These are phyloP conservation scores for Ctenopoma kingsleyae DNA, from an alignment of 2,797 vertebrate genomes.

Conservation along the genomic window DNA sequence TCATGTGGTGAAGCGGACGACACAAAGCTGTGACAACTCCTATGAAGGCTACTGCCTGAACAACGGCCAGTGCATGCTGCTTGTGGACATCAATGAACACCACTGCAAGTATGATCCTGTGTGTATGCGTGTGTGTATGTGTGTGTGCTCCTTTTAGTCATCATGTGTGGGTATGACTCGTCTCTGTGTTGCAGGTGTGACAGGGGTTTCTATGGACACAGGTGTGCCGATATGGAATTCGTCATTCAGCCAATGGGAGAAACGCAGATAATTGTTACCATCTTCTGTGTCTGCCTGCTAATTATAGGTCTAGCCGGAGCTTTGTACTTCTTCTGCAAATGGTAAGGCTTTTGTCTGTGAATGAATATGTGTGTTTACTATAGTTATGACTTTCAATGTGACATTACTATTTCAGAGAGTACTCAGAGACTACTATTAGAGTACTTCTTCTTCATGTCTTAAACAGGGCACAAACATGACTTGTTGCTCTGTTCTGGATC, in stretches of 20 bases:
- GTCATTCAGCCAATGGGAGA: slow-evolving; percentile 59
- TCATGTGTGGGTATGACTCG: slow-evolving; percentile 10
- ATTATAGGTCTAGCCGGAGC: slow-evolving; percentile 65
- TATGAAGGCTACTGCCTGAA: slow-evolving; percentile 75
- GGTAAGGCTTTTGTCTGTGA: slow-evolving; percentile 51
- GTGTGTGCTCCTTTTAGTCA: slow-evolving; percentile 6
- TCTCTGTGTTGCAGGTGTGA: slow-evolving; percentile 71
- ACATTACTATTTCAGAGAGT: too few relatives aligned
- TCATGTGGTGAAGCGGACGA: slow-evolving; percentile 55
- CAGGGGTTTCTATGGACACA: slow-evolving; percentile 69
- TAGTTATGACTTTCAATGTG: background rate
- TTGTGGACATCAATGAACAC: slow-evolving; percentile 69
- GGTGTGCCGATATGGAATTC: slow-evolving; percentile 64
- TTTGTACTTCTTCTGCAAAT: slow-evolving; percentile 78
- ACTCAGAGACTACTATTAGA: too few relatives aligned
- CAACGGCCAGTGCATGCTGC: slow-evolving; percentile 75
- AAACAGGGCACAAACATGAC: too few relatives aligned
- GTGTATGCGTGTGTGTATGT: slow-evolving; percentile 1
- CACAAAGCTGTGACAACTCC: slow-evolving; percentile 57
- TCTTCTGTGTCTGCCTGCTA: slow-evolving; percentile 73
- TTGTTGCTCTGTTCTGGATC: background rate
- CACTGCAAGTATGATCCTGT: slow-evolving; percentile 75
- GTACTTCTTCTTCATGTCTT: too few relatives aligned
- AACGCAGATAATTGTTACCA: slow-evolving; percentile 61
- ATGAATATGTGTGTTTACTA: background rate